Percentiles rank a stretch among this genome's conserved stretches.
phyloP scores from a whole-genome alignment of 2,113 vertebrate genomes.

The Hyperopisus bebe region DNA sequence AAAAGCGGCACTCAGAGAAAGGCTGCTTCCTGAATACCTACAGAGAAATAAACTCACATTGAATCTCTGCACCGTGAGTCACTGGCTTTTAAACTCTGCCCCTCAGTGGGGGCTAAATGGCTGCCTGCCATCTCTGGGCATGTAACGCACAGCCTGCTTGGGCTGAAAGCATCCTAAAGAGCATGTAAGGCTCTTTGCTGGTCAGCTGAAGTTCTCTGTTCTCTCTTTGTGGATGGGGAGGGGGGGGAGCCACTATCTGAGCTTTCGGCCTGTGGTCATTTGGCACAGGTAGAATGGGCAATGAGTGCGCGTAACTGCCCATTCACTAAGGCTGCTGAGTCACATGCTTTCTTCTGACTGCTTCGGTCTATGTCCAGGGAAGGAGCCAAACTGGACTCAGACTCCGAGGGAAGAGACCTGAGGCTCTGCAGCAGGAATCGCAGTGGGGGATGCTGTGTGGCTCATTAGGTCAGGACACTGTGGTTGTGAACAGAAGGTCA shows the following conservation, averaged over 20 bases:
- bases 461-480: neutral
- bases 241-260: neutral
- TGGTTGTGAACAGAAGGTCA: neutral
- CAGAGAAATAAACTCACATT: slow-evolving; percentile 15
- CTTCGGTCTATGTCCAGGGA: neutral
- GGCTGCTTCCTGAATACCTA: slow-evolving; percentile 1
- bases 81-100: slow-evolving; percentile 14
- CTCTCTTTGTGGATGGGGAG: neutral
- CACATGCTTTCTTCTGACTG: neutral
- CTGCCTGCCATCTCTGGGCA: neutral
- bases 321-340: neutral
- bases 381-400: neutral
- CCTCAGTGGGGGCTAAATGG: neutral
- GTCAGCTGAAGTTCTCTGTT: neutral
- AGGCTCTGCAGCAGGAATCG: neutral
- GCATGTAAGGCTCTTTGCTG: neutral
- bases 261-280: neutral
- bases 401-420: neutral
- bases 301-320: neutral
- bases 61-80: neutral
- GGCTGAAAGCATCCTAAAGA: neutral
- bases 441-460: neutral
- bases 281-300: neutral
- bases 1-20: slow-evolving; percentile 4
- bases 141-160: neutral